Conservation (phyloP, 2,113 vertebrate genomes). For the Bos indicus region DNA sequence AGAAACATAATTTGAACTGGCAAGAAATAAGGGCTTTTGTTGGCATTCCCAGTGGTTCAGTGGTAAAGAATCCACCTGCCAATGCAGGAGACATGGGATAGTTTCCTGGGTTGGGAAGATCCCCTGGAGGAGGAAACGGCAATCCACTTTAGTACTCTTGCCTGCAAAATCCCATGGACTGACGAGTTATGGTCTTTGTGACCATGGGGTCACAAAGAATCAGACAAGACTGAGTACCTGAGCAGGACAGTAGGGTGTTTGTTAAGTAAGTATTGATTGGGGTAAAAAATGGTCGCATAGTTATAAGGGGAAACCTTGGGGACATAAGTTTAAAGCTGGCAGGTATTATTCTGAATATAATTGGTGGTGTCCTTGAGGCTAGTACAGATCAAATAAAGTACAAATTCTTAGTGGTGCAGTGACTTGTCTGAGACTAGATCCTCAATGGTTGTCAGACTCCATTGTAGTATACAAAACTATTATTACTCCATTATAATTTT, state of each 20-base stretch:
- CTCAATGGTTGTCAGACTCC: not conserved
- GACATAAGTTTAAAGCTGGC: not conserved
- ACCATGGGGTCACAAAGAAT: not conserved
- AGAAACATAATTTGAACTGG: not conserved
- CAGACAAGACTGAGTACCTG: not conserved
- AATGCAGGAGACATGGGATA: not conserved
- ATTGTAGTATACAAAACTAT: not conserved
- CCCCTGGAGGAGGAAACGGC: not conserved
- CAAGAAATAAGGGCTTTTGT: not conserved
- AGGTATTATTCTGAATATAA: not conserved
- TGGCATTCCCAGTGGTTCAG: not conserved
- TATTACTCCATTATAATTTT: not conserved
- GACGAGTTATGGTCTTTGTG: not conserved
- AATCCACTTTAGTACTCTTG: not conserved
- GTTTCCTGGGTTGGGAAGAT: not conserved
- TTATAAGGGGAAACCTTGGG: not conserved
- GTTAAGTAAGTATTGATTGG: not conserved
- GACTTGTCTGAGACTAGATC: not conserved
- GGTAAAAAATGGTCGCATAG: not conserved
- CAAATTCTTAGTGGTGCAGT: not conserved
- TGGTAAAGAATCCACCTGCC: not conserved
- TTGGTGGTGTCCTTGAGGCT: not conserved
- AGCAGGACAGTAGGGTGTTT: not conserved
- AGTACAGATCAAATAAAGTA: not conserved
- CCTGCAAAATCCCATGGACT: not conserved